phyloP scores from a whole-genome alignment of 2,888 invertebrate genomes.

The Drosophila paramelanica region DNA sequence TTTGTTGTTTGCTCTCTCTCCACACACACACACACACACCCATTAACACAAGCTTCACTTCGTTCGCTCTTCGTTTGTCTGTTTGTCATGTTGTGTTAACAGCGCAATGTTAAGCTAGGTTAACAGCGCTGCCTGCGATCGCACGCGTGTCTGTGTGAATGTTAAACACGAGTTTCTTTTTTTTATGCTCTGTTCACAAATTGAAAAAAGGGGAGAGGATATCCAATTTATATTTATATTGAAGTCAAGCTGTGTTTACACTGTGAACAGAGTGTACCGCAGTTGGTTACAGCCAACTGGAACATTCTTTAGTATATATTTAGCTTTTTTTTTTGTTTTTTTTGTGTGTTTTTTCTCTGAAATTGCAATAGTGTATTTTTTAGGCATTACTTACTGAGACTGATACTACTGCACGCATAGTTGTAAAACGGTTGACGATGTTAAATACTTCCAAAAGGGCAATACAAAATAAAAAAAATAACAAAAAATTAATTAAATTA shows the following conservation, averaged over 20 bases:
- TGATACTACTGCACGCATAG: conserved; percentile 27
- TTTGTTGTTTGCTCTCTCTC: conserved; percentile 35
- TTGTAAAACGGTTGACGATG: conserved; percentile 18
- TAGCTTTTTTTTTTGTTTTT: no score
- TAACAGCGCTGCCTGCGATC: not conserved
- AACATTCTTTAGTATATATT: no score
- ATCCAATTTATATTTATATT: no score
- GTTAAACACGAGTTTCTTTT: not conserved
- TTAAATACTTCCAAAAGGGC: conserved; percentile 18
- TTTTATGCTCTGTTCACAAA: not conserved
- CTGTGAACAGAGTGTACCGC: no score
- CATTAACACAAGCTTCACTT: not conserved
- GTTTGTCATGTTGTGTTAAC: conserved; percentile 4
- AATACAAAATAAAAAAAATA: not conserved
- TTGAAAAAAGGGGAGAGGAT: not conserved
- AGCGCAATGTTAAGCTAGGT: conserved; percentile 11
- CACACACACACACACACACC: conserved; percentile 1
- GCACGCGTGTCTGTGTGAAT: not conserved
- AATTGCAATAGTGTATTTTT: conserved; percentile 2
- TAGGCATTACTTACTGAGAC: conserved; percentile 38
- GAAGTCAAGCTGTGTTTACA: no score
- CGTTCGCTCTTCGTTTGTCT: no score
- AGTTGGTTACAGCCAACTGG: not conserved
- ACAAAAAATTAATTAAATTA: no score
- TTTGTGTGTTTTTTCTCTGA: not conserved